Evolutionary conservation across 2,888 invertebrate genomes (phyloP), one percentile per base, ranked within the genome.

Genomic region (Lepetodrilus schrolli): DNA sequence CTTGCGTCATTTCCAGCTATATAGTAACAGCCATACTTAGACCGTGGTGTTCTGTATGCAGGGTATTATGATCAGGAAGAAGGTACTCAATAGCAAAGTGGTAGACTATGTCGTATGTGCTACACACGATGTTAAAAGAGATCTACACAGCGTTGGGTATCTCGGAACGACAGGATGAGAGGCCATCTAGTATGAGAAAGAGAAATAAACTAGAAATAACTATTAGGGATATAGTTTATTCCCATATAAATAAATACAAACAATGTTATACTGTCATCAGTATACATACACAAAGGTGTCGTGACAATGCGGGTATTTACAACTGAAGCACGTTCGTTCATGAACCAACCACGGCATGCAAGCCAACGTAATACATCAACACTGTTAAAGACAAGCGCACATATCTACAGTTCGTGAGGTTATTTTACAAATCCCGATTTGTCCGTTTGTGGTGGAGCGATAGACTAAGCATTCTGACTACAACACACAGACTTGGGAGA

Each of bases 171-270:
- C n/a, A n/a, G n/a, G n/a, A n/a, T n/a, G n/a, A n/a, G n/a, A n/a
- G n/a, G n/a, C n/a, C n/a, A n/a, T n/a, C n/a, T n/a, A n/a, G n/a
- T n/a, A n/a, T n/a, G n/a, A n/a, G n/a, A n/a, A n/a, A n/a, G n/a
- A n/a, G n/a, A n/a, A n/a, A n/a, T n/a, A n/a, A n/a, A n/a, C n/a
- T n/a, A n/a, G n/a, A n/a, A n/a, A n/a, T n/a, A n/a, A n/a, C n/a
- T n/a, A n/a, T n/a, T n/a, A n/a, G n/a, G 38, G 17, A 48, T 48
- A 48, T 17, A 21, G 17, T 48, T 48, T 48, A 48, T 58, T 58
- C 58, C 30, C 58, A 58, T 58, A 51, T 26, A 51, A 51, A 51
- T 51, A 58, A 30, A 58, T 30, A 34, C 58, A 58, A 30, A 30
- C 34, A 43, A n/a, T 48, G 20, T 20, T 58, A 34, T 26, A 58